Evolutionary conservation across 1,140 invertebrate genomes (phyloP).

Genomic region (Trissolcus basalis): DNA sequence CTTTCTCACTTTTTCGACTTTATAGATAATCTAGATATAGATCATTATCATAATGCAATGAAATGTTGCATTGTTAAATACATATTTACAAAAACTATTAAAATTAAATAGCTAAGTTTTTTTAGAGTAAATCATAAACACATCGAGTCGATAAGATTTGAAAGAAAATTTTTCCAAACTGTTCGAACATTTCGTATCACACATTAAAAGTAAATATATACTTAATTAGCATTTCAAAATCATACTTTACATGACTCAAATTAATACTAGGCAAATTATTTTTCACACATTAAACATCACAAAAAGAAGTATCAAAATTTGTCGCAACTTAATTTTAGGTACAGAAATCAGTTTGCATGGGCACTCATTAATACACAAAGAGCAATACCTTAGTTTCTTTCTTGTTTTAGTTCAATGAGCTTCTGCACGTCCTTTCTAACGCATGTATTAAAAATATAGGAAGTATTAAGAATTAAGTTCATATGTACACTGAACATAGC

Average conservation of each 20-base stretch:
- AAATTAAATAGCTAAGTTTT: slow-evolving; percentile 26
- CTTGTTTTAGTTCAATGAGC: slow-evolving; percentile 19
- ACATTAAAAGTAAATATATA: no score
- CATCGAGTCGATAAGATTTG: background rate
- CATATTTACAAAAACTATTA: slow-evolving; percentile 35
- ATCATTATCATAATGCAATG: slow-evolving; percentile 38
- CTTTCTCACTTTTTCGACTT: background rate
- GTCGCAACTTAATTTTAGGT: slow-evolving; percentile 9
- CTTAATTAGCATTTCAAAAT: background rate
- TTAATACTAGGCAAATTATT: slow-evolving; percentile 9
- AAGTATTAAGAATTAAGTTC: slow-evolving; percentile 19
- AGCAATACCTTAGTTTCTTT: slow-evolving; percentile 24
- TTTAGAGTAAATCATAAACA: background rate
- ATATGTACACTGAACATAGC: background rate
- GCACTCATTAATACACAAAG: slow-evolving; percentile 19
- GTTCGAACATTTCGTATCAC: no score
- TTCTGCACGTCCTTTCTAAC: slow-evolving; percentile 6
- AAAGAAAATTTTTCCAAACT: no score
- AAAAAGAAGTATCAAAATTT: no score
- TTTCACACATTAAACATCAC: background rate
- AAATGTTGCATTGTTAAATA: slow-evolving; percentile 35
- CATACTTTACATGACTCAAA: slow-evolving; percentile 14
- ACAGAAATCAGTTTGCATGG: slow-evolving; percentile 28
- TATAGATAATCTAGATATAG: slow-evolving; percentile 34
- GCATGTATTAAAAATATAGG: slow-evolving; percentile 54